phyloP scores from a whole-genome alignment of 1,140 invertebrate genomes.

The Ceratosolen solmsi region DNA sequence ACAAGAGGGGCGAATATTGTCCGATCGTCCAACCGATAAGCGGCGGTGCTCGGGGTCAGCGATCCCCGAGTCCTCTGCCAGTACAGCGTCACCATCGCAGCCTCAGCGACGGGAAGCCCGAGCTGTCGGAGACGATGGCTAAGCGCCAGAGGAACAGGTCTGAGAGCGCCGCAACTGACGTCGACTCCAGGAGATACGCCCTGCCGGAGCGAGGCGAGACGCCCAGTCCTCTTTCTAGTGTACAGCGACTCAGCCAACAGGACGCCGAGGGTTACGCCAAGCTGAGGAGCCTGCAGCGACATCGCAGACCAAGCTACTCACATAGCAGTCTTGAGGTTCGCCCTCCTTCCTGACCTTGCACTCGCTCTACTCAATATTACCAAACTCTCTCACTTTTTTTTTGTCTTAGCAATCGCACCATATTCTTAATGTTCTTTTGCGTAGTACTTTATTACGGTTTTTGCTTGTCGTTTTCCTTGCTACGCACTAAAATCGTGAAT shows the following conservation, averaged over 20 bases:
- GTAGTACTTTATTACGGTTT: too few species aligned
- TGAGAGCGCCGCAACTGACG: constrained; percentile 70
- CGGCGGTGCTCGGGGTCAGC: constrained; percentile 56
- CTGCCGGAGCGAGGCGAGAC: constrained; percentile 78
- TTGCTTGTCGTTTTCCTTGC: too few species aligned
- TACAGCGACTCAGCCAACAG: constrained; percentile 82
- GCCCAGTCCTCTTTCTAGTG: constrained; percentile 88
- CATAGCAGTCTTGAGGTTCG: constrained; percentile 69
- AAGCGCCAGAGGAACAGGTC: constrained; percentile 69
- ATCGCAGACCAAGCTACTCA: constrained; percentile 75
- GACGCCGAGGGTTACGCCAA: constrained; percentile 88
- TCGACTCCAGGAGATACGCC: constrained; percentile 63
- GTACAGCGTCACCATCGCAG: constrained; percentile 70
- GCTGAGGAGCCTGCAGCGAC: constrained; percentile 81
- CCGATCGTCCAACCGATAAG: constrained; percentile 78
- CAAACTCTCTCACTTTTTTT: too few species aligned
- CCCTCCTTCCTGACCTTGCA: not conserved
- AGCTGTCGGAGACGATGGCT: constrained; percentile 63
- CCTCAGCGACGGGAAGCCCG: constrained; percentile 70
- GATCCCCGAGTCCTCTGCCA: constrained; percentile 67
- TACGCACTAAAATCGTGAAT: too few species aligned
- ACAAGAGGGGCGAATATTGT: constrained; percentile 87
- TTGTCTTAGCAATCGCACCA: too few species aligned
- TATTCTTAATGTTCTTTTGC: too few species aligned
- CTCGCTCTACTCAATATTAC: too few species aligned